Conservation (phyloP, 2,113 vertebrate species). For the Thamnaconus septentrionalis region DNA sequence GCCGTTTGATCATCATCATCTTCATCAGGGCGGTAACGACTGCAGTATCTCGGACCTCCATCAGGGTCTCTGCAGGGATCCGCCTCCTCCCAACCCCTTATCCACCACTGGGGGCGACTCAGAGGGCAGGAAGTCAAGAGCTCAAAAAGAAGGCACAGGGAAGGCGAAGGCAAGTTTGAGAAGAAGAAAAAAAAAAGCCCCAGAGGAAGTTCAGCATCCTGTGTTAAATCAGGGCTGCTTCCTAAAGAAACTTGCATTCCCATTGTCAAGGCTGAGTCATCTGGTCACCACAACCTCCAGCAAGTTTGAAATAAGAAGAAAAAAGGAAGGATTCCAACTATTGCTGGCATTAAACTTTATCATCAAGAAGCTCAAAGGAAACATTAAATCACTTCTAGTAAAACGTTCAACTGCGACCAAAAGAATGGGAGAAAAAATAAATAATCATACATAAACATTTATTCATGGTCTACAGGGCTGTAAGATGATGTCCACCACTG, state of each 20-base stretch:
- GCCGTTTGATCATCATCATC: neutral
- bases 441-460: too few species aligned
- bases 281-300: conserved; percentile 24
- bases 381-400: neutral
- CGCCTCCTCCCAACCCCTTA: conserved; percentile 8
- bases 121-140: conserved; percentile 31
- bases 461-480: too few species aligned
- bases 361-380: conserved; percentile 1
- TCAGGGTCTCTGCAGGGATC: conserved; percentile 4
- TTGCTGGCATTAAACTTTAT: too few species aligned
- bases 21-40: conserved; percentile 9
- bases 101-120: neutral
- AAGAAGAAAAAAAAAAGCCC: conserved; percentile 49
- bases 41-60: conserved; percentile 10
- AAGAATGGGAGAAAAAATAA: too few species aligned
- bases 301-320: neutral
- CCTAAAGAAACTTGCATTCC: conserved; percentile 62
- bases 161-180: conserved; percentile 32
- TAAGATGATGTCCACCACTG: too few species aligned
- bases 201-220: conserved; percentile 77
- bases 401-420: too few species aligned
- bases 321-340: neutral
- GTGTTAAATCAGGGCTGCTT: conserved; percentile 70
- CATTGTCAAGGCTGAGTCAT: conserved; percentile 53
- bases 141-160: conserved; percentile 34